Percentiles rank a stretch among this genome's conserved stretches.
phyloP scores from a whole-genome alignment of 2,797 vertebrate genomes.

The Characodon lateralis region DNA sequence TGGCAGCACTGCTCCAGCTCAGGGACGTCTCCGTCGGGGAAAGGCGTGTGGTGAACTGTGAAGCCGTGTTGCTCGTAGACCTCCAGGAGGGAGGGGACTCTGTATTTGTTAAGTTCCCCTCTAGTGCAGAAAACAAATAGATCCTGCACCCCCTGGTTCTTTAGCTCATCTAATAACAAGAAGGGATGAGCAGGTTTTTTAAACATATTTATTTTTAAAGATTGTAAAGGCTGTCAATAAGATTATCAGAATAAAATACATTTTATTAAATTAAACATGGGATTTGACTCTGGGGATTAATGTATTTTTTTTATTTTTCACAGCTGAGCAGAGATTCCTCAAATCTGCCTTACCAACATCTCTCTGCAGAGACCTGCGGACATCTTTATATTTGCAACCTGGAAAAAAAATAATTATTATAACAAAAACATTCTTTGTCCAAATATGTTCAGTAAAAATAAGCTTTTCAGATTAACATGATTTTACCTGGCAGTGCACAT shows the following conservation, averaged over 20 bases:
- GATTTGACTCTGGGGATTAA: background rate
- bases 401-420: constrained; percentile 1
- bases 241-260: background rate
- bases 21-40: constrained; percentile 84
- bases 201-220: background rate
- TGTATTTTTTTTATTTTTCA: background rate
- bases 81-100: constrained; percentile 87
- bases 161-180: constrained; percentile 84
- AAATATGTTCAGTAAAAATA: background rate
- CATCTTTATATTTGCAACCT: constrained; percentile 92
- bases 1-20: constrained; percentile 83
- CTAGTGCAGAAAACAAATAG: constrained; percentile 92
- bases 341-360: constrained; percentile 82
- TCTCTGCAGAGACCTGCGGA: constrained; percentile 87
- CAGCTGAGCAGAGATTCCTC: background rate
- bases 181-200: background rate
- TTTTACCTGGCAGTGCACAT: constrained; percentile 88
- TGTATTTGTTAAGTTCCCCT: constrained; percentile 87
- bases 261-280: background rate
- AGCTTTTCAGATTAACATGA: background rate
- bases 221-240: background rate
- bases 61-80: constrained; percentile 82
- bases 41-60: constrained; percentile 85
- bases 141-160: constrained; percentile 85
- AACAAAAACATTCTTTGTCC: background rate